Conservation (phyloP, 2,888 invertebrate genomes). For the Spodoptera littoralis region DNA sequence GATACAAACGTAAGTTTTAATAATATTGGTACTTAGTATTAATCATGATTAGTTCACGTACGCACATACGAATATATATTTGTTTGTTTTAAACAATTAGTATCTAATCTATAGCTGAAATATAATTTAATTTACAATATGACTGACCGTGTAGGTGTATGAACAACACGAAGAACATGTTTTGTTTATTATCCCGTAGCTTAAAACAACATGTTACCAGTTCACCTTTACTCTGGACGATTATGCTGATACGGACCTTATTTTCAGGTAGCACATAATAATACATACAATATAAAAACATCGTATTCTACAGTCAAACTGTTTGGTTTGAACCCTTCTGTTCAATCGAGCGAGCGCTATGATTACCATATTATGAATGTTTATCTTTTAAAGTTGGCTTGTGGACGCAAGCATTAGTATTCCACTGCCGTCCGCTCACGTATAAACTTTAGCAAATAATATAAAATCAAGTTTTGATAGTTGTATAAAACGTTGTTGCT, state of each 20-base stretch:
- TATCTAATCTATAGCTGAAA: too few species aligned
- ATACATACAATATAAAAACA: slow-evolving; percentile 11
- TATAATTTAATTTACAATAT: background rate
- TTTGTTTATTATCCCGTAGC: background rate
- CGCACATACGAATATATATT: too few species aligned
- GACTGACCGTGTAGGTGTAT: background rate
- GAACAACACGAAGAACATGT: background rate
- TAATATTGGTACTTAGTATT: too few species aligned
- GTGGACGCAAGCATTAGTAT: slow-evolving; percentile 46
- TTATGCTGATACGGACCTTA: background rate
- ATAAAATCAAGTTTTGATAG: slow-evolving; percentile 57
- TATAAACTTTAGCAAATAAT: slow-evolving; percentile 56
- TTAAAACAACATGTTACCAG: background rate
- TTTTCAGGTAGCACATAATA: slow-evolving; percentile 9
- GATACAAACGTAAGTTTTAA: too few species aligned
- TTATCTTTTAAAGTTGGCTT: slow-evolving; percentile 42
- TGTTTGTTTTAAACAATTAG: too few species aligned
- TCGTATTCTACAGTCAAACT: slow-evolving; percentile 14
- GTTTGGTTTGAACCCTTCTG: slow-evolving; percentile 44
- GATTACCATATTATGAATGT: slow-evolving; percentile 43
- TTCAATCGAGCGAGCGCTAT: slow-evolving; percentile 27
- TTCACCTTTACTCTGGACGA: background rate
- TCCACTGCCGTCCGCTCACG: slow-evolving; percentile 35
- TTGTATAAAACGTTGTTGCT: slow-evolving; percentile 52
- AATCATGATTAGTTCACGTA: too few species aligned